Base-by-base conservation (phyloP, 2,888 invertebrate species). In the Xestia sexstrigata region DNA sequence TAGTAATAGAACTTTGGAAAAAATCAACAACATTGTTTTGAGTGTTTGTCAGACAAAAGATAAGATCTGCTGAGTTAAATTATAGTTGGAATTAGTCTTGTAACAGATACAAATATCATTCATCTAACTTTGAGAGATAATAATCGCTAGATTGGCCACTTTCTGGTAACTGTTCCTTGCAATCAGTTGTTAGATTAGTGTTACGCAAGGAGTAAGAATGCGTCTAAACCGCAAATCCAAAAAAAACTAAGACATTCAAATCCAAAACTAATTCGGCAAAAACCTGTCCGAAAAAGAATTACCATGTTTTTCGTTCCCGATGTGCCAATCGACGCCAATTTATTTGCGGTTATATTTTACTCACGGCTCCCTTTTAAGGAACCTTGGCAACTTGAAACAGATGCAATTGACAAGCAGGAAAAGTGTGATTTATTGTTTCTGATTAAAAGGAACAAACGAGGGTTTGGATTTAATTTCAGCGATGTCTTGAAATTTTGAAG, bases 341-440 rank as follows among this genome's bases (percentile, higher is more conserved):
- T 85, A 85, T 78, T 75, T 78, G 73, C 68, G 82, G 75, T 85
- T 81, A 81, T 84, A 83, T 84, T 78, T 83, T 81, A 81, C 81
- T 81, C 84, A 84, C 49, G 11, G 52, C 47, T 84, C n/a, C 30
- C 79, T 67, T 35, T 63, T 49, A 45, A 65, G 60, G 20, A 73
- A 71, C 45, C 62, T 76, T 79, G 49, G 70, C 55, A 76, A 87
- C 74, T 85, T 76, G 78, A 84, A 82, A 76, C 88, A 86, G 76
- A 80, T 86, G 84, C 70, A 77, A 80, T 84, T 81, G 82, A 79
- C 79, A 68, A 70, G 67, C 70, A 70, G 71, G 73, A 74, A 80
- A 86, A 87, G 49, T 79, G 75, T 78, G 84, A 87, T 84, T 86
- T 82, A 87, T 87, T 63, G 66, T 74, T 78, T 66, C 63, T 85